phyloP scores from a whole-genome alignment of 64 coral and sea anemone species.

The Porites australiensis region DNA sequence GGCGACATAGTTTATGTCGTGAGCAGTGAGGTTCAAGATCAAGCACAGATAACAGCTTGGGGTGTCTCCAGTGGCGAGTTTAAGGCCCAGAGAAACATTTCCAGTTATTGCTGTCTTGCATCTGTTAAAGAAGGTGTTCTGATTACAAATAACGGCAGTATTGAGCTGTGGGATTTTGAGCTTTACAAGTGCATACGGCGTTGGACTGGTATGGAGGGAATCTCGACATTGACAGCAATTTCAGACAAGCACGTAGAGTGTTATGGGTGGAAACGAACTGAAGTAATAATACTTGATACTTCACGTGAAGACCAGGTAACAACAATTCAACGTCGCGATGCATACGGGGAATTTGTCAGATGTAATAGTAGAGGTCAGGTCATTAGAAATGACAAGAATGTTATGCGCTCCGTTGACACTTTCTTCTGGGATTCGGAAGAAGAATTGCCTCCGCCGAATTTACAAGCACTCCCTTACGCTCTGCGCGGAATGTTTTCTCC shows the following conservation, averaged over 20 bases:
- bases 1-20: background rate
- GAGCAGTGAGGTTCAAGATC: background rate
- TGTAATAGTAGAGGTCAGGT: constrained; percentile 7
- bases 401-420: background rate
- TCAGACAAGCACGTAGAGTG: background rate
- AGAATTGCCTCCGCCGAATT: background rate
- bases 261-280: background rate
- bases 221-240: background rate
- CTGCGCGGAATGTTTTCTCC: background rate
- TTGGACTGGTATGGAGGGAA: background rate
- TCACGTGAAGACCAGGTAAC: background rate
- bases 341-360: background rate
- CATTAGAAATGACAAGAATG: no score
- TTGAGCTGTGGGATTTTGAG: background rate
- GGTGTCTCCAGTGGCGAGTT: background rate
- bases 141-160: background rate
- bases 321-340: background rate
- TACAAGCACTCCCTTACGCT: no score
- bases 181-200: background rate
- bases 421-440: background rate
- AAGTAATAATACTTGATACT: background rate
- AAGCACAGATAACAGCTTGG: background rate
- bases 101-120: background rate
- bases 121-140: background rate
- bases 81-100: background rate